Percentiles rank a stretch among this genome's conserved stretches.
phyloP scores from a whole-genome alignment of 2,888 invertebrate genomes.

The Lamellibrachia satsuma region DNA sequence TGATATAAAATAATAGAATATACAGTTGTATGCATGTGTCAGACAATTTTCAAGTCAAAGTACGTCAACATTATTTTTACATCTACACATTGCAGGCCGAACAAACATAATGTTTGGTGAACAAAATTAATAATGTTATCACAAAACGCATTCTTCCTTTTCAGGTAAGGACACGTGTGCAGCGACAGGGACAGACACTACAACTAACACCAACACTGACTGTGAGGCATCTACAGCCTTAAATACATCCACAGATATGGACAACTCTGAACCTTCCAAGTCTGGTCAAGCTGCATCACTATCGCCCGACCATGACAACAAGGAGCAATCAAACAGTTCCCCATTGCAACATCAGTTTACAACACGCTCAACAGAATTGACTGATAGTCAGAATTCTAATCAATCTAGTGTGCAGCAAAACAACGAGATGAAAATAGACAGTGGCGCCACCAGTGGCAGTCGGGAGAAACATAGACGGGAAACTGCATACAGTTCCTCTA shows the following conservation, averaged over 20 bases:
- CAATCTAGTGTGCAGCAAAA: not conserved
- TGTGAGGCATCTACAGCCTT: not conserved
- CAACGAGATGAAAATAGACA: constrained; percentile 8
- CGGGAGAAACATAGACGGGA: constrained; percentile 4
- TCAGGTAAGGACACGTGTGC: constrained; percentile 4
- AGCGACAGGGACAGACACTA: not conserved
- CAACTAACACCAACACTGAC: not conserved
- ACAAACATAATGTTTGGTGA: not conserved
- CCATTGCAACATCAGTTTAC: not conserved
- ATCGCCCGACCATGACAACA: not conserved
- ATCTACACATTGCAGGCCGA: not conserved
- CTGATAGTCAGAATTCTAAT: not conserved
- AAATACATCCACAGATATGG: not conserved
- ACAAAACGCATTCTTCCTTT: not conserved
- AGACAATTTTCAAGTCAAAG: not conserved
- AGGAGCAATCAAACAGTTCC: constrained; percentile 4
- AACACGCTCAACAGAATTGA: not conserved
- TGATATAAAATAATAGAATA: too few species aligned
- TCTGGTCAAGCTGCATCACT: not conserved
- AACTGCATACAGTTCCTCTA: not conserved
- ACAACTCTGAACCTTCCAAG: not conserved
- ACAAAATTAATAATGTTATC: not conserved
- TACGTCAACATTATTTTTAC: not conserved
- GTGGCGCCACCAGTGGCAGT: not conserved
- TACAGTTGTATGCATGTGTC: not conserved